phyloP scores from a whole-genome alignment of 2,888 invertebrate genomes.

The Odontomyia ornata region DNA sequence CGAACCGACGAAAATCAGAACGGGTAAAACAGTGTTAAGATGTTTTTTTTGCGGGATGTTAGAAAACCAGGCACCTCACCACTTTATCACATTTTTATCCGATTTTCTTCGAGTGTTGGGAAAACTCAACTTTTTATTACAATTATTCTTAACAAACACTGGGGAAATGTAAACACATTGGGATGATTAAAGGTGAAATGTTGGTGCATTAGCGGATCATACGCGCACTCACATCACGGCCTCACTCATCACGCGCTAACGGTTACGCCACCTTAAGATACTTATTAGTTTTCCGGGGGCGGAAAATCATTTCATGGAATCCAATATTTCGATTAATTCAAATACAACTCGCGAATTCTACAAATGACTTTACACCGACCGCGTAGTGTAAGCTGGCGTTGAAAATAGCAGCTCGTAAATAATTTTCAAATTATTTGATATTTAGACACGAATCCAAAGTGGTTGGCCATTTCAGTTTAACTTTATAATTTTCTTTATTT shows the following conservation, averaged over 20 bases:
- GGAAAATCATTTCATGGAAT: neutral
- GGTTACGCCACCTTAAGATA: neutral
- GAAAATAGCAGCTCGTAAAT: conserved; percentile 12
- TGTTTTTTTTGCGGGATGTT: neutral
- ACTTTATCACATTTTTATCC: conserved; percentile 41
- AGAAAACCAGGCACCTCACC: conserved; percentile 23
- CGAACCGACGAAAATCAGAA: conserved; percentile 18
- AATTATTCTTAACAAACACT: conserved; percentile 1
- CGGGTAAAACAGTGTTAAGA: conserved; percentile 18
- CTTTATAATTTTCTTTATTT: conserved; percentile 8
- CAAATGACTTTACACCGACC: neutral
- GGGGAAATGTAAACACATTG: conserved; percentile 1
- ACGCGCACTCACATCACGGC: neutral
- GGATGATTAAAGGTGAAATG: neutral
- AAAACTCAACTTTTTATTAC: conserved; percentile 7
- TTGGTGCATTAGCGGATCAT: conserved; percentile 2
- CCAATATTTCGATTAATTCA: neutral
- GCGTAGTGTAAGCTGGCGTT: conserved; percentile 11
- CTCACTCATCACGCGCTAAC: no score
- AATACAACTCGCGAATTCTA: conserved; percentile 6
- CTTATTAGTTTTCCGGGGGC: neutral
- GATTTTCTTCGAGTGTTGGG: conserved; percentile 19
- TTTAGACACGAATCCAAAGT: neutral
- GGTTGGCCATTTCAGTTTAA: neutral
- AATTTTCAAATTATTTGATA: conserved; percentile 8